Evolutionary conservation across 2,113 vertebrate species (phyloP), one percentile per base, ranked within the genome.

Genomic region (Pogonocichla stellata): DNA sequence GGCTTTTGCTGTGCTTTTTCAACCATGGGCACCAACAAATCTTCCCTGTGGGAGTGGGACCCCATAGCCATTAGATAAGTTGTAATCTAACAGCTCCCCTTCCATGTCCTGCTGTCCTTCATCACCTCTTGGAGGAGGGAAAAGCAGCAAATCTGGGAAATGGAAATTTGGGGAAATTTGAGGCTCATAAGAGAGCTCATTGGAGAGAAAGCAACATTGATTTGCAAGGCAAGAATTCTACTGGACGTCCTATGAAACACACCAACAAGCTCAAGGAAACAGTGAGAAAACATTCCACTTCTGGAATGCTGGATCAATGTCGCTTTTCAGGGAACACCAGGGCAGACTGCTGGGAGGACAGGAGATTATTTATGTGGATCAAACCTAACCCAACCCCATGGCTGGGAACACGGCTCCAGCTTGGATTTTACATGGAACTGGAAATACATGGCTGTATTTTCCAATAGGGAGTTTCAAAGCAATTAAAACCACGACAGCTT

Each of bases 321-420:
- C 1, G 2, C 50, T 22, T 54, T 80, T 86, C 57, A 67, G 38
- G 51, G 36, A 74, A 40, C 1, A 4, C 26, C 43, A 74, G 31
- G 29, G 57, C 42, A 73, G 14, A 28, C 6, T 24, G 7, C 67
- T 90, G 47, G 43, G 47, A 75, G 40, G 65, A 57, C 73, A 74
- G 77, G 15, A 61, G 61, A 43, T 2, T 0, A 70, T 26, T 77
- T n/a, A 14, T 0, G 0, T 38, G 67, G 67, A 57, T 77, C 58
- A 79, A 70, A 66, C 17, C 22, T 50, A 91, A 58, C 10, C 33
- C 13, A 54, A 38, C 12, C 38, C 24, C 28, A 19, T 14, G 7
- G n/a, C 38, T 60, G n/a, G 45, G 85, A 85, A 36, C 64, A 33
- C 0, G 4, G 14, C 15, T 70, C 50, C 80, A 80, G 67, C 74